Base-by-base conservation (phyloP, 2,888 invertebrate genomes). In the Agrochola macilenta region DNA sequence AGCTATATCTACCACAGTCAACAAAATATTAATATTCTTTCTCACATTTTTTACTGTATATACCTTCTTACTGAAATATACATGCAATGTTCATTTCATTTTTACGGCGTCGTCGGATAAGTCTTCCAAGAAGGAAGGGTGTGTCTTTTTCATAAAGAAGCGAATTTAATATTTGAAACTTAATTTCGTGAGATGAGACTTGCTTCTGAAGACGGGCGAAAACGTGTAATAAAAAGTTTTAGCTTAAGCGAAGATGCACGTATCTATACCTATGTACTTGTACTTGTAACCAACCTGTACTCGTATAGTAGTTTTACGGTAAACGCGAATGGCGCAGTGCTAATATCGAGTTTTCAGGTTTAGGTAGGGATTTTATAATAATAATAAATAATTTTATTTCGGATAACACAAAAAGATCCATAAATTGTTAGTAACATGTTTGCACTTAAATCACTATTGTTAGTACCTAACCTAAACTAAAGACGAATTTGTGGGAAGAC, bases 111-210 rank as follows among this genome's bases (percentile, higher is more conserved):
- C 69, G 65, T 58, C 69, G 65, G 63, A 69, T 81, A 82, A 83
- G 81, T 77, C 76, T 80, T 69, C 76, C 82, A 64, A 81, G 85
- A 84, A 66, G 75, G 87, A 79, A 87, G 88, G 87, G 90, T 93
- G 91, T 93, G 89, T 93, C 92, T 93, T 93, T 93, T 91, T 93
- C 93, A 93, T 94, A 93, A 95, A 92, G 91, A 57, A 83, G 81
- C 88, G 92, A 93, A 94, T 95, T 95, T 95, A 94, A 95, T 95
- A 95, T 95, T 95, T 93, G 93, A 95, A 95, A 95, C 91, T 95
- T 95, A 95, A 95, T 95, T 95, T 95, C 92, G 90, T 85, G 90
- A 92, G 94, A 95, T 94, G 93, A 94, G 93, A 91, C 89, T 89
- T 78, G 79, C 86, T 39, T 76, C 84, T 73, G 65, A 68, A 79